Percentiles rank a stretch among this genome's conserved stretches.
Conservation (phyloP, 2,888 invertebrate species). For the Scaeva pyrastri region DNA sequence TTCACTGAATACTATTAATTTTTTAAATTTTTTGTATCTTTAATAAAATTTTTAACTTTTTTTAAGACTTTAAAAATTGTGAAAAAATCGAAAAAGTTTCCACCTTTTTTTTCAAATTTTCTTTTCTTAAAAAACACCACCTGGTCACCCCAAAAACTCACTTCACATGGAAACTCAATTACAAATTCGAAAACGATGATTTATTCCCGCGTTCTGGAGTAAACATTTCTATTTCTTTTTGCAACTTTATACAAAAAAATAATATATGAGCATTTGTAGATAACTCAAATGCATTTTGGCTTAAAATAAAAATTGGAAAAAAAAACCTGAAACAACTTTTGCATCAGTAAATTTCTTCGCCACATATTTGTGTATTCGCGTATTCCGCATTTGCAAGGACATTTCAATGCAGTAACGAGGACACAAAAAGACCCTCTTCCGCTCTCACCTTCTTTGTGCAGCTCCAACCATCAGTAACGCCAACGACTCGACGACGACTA, state of each 20-base stretch:
- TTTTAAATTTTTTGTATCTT: too few species aligned
- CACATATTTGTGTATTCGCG: slow-evolving; percentile 52
- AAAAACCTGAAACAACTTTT: slow-evolving; percentile 42
- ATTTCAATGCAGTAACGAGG: slow-evolving; percentile 51
- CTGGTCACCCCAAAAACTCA: too few species aligned
- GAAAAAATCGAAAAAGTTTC: not conserved
- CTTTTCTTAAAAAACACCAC: too few species aligned
- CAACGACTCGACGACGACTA: not conserved
- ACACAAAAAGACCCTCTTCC: not conserved
- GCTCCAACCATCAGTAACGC: not conserved
- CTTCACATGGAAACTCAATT: slow-evolving; percentile 55
- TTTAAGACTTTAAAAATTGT: not conserved
- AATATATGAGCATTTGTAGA: slow-evolving; percentile 38
- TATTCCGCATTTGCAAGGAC: slow-evolving; percentile 45
- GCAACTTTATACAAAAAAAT: not conserved
- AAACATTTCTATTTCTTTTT: slow-evolving; percentile 23
- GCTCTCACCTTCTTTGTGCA: not conserved
- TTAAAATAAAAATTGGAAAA: not conserved
- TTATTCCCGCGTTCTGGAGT: slow-evolving; percentile 42
- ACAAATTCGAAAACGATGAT: slow-evolving; percentile 64
- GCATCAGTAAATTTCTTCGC: slow-evolving; percentile 64
- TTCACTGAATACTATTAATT: too few species aligned
- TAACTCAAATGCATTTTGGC: slow-evolving; percentile 46
- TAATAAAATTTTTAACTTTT: too few species aligned
- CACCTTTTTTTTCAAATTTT: too few species aligned